A percentile compares a stretch with the other conserved stretches of the same genome.
Evolutionary conservation across 2,113 vertebrate species (phyloP).

Genomic region (Passer domesticus): DNA sequence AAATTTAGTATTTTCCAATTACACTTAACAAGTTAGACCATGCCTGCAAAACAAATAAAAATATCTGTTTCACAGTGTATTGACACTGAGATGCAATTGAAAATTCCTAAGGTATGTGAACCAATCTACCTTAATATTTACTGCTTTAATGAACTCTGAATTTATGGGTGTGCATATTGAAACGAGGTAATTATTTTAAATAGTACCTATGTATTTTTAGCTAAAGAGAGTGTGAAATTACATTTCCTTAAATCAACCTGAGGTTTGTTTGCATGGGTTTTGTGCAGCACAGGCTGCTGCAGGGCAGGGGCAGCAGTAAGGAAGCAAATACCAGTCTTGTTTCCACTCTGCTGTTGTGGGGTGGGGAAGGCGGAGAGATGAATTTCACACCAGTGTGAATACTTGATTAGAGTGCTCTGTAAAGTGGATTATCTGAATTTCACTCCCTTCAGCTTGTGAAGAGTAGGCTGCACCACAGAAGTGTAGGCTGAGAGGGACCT

Average conservation of each 20-base stretch:
- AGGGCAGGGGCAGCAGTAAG: background rate
- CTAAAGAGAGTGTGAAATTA: background rate
- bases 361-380: background rate
- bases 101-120: background rate
- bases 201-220: background rate
- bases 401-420: background rate
- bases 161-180: conserved; percentile 26
- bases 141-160: conserved; percentile 3
- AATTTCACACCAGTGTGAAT: background rate
- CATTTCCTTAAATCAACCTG: background rate
- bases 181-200: conserved; percentile 47
- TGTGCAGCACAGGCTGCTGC: background rate
- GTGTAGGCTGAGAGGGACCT: background rate
- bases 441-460: background rate
- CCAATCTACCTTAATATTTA: conserved; percentile 22
- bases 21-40: background rate
- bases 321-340: background rate
- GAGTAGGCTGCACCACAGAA: background rate
- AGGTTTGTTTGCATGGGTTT: background rate
- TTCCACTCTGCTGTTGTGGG: background rate
- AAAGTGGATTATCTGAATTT: background rate
- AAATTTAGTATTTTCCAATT: background rate
- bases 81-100: background rate
- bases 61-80: background rate
- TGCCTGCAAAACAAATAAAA: background rate